Conservation (phyloP, 2,113 vertebrate genomes). For the Python bivittatus region DNA sequence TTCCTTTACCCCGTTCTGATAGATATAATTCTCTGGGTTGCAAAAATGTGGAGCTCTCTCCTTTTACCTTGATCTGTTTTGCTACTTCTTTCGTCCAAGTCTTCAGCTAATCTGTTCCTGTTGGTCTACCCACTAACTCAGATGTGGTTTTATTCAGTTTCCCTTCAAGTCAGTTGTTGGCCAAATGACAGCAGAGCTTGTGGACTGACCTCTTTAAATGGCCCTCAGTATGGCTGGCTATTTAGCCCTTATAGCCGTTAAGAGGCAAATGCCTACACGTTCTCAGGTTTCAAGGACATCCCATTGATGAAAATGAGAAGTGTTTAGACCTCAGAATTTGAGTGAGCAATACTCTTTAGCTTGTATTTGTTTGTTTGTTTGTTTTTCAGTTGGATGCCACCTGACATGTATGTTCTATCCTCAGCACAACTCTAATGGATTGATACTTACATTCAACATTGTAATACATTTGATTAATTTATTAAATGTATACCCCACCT, state of each 20-base stretch:
- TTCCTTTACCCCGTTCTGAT: not conserved
- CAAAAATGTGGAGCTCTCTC: not conserved
- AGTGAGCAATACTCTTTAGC: not conserved
- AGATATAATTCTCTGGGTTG: not conserved
- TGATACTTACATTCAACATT: not conserved
- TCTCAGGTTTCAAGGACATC: not conserved
- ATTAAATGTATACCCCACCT: not conserved
- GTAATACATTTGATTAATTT: not conserved
- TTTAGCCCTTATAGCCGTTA: not conserved
- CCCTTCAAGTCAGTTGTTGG: not conserved
- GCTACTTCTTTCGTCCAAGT: not conserved
- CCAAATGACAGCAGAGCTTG: not conserved
- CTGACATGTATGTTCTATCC: not conserved
- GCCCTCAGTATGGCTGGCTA: not conserved
- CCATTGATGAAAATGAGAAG: not conserved
- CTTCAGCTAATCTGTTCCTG: not conserved
- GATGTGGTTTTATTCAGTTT: not conserved
- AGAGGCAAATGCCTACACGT: not conserved
- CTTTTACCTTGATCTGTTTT: not conserved
- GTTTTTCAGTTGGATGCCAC: not conserved
- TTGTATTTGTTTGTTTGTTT: not conserved
- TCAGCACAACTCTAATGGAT: not conserved
- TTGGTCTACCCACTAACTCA: not conserved
- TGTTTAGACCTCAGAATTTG: not conserved
- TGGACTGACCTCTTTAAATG: not conserved